Conservation (phyloP, 2,113 vertebrate species). For the Anseranas semipalmata region DNA sequence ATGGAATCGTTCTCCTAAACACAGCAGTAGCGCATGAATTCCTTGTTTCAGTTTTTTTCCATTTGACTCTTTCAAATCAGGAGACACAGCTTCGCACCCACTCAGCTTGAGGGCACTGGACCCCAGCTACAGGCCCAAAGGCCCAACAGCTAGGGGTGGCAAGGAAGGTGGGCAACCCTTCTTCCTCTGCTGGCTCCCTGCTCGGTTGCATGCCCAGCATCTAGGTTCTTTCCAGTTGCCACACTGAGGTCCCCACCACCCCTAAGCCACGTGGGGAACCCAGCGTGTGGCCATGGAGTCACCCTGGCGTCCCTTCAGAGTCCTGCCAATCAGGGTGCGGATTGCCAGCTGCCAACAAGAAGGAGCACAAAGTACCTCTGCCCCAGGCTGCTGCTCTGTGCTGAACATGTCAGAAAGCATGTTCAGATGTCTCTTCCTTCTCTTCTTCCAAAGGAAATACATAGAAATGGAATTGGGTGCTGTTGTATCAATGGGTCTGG, state of each 20-base stretch:
- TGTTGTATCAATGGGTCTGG: neutral
- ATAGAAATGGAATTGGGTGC: neutral
- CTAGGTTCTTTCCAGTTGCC: neutral
- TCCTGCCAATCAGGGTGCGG: neutral
- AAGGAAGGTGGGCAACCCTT: neutral
- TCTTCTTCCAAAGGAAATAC: neutral
- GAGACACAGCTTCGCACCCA: neutral
- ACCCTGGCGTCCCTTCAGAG: neutral
- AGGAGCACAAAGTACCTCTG: neutral
- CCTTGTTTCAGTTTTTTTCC: neutral
- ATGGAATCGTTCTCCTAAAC: neutral
- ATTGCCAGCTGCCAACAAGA: neutral
- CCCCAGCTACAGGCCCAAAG: neutral
- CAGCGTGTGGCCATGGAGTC: fast-evolving
- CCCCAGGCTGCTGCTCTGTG: neutral
- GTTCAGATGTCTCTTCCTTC: neutral
- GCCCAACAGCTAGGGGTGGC: neutral
- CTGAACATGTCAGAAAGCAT: neutral
- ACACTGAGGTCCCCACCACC: neutral
- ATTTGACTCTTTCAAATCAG: neutral
- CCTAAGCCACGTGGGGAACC: neutral
- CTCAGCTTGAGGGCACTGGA: neutral
- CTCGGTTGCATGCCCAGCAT: neutral
- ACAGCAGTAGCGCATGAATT: neutral
- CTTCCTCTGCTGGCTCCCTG: neutral